Conservation (phyloP, 2,113 vertebrate genomes). For the Xyrauchen texanus region DNA sequence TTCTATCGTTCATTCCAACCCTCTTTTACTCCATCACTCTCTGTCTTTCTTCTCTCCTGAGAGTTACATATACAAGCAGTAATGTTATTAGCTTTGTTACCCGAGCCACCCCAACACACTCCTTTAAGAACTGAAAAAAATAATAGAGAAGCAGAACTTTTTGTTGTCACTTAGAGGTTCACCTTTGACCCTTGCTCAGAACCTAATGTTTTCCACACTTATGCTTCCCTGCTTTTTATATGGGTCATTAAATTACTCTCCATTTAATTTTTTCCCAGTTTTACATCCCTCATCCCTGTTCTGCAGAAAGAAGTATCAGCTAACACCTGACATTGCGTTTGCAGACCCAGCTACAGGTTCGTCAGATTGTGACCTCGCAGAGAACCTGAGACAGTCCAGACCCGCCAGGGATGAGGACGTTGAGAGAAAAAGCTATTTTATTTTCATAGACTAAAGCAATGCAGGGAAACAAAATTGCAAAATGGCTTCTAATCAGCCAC, state of each 20-base stretch:
- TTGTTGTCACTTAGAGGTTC: slow-evolving; percentile 61
- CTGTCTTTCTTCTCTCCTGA: slow-evolving; percentile 35
- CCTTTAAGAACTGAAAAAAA: slow-evolving; percentile 42
- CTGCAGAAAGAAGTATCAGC: slow-evolving; percentile 62
- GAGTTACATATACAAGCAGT: slow-evolving; percentile 47
- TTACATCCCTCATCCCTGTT: slow-evolving; percentile 46
- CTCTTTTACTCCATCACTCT: slow-evolving; percentile 5
- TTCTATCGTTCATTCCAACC: slow-evolving; percentile 7
- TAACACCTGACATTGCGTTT: slow-evolving; percentile 63
- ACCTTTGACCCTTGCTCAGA: slow-evolving; percentile 47
- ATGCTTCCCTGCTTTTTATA: slow-evolving; percentile 63
- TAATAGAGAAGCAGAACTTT: slow-evolving; percentile 26
- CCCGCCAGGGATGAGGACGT: slow-evolving; percentile 47
- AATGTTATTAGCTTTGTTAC: slow-evolving; percentile 51
- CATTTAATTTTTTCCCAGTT: slow-evolving; percentile 18
- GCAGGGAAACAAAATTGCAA: not conserved
- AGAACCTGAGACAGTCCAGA: slow-evolving; percentile 69
- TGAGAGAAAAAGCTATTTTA: slow-evolving; percentile 32
- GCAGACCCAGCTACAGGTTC: slow-evolving; percentile 58
- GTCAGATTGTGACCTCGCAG: slow-evolving; percentile 62
- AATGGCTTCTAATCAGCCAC: not conserved
- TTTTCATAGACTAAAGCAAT: slow-evolving; percentile 19
- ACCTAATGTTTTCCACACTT: slow-evolving; percentile 57
- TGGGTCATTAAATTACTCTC: slow-evolving; percentile 53
- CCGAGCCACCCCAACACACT: slow-evolving; percentile 44